Percentiles rank a stretch among this genome's conserved stretches.
phyloP scores from a whole-genome alignment of 2,888 invertebrate species.

The Malthinus flaveolus region DNA sequence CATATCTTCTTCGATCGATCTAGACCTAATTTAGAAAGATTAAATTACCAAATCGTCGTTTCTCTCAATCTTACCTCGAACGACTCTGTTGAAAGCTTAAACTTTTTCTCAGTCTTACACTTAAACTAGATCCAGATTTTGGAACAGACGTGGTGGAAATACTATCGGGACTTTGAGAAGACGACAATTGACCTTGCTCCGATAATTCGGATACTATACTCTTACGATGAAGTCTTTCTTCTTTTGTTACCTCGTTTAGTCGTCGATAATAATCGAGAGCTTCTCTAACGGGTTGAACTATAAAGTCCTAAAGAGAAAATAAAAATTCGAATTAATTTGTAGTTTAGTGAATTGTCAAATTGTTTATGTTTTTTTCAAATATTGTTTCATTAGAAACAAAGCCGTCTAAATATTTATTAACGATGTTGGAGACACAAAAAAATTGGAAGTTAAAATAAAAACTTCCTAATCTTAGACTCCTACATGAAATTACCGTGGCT shows the following conservation, averaged over 20 bases:
- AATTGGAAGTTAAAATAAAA: no score
- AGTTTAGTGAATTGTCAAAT: neutral
- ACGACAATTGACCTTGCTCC: slow-evolving; percentile 47
- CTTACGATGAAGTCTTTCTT: slow-evolving; percentile 62
- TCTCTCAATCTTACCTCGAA: slow-evolving; percentile 43
- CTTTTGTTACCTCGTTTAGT: slow-evolving; percentile 64
- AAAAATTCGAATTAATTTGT: neutral
- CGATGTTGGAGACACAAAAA: neutral
- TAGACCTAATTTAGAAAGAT: slow-evolving; percentile 48
- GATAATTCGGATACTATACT: slow-evolving; percentile 56
- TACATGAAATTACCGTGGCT: no score
- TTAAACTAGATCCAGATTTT: slow-evolving; percentile 58
- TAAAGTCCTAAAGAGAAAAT: slow-evolving; percentile 57
- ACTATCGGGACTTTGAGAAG: slow-evolving; percentile 55
- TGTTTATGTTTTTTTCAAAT: neutral
- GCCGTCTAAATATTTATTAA: neutral
- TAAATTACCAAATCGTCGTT: neutral
- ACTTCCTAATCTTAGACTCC: no score
- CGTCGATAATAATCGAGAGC: slow-evolving; percentile 65
- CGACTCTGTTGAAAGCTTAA: slow-evolving; percentile 53
- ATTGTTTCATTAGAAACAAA: neutral
- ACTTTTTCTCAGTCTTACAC: slow-evolving; percentile 60
- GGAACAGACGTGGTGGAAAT: slow-evolving; percentile 48
- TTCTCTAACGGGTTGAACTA: slow-evolving; percentile 64
- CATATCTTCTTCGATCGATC: slow-evolving; percentile 51